Evolutionary conservation across 2,888 invertebrate genomes (phyloP), one percentile per base, ranked within the genome.

Genomic region (Asteroscopus sphinx): DNA sequence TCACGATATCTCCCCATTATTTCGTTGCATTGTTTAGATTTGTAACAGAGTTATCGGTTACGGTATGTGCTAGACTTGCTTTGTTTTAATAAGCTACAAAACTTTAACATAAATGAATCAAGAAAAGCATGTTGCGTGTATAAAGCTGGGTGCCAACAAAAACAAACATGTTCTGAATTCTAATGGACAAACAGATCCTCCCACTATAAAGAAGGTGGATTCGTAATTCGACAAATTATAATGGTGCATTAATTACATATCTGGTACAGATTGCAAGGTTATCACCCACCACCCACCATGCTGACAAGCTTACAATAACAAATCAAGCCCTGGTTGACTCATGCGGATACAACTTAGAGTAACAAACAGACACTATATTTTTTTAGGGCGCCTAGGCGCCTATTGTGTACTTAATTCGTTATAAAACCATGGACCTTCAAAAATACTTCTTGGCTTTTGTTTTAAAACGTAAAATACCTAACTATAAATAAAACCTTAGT

Each of bases 1-100:
- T 25, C 66, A 15, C 35, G 66, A 58, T 64, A 25, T 64, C 67
- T 66, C 64, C 26, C 12, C 15, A 58, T 64, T 64, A 52, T 9
- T 21, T 21, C 17, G 13, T 35, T 32, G 26, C 15, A 25, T 26
- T 33, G 33, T 33, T 12, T 8, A 17, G 9, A 9, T 33, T n/a
- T 33, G 21, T 21, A 21, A 21, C 21, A 3, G 4, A 0, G 21
- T 6, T 21, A 21, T 21, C 6, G 21, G 4, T 0, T 21, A 21
- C 3, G 17, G 21, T 21, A 4, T 21, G 2, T 21, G 21, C 5
- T 21, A 21, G 4, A 4, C 21, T 21, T 21, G 3, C 4, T 21
- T 21, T 21, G 6, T 21, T 1, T 21, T 21, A 21, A 21, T 21
- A 21, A 21, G 21, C 21, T 21, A n/a, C 4, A 21, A 21, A 21